Percentiles rank a stretch among this genome's conserved stretches.
These are phyloP conservation scores for Sorex araneus DNA, from an alignment of 2,113 vertebrate species.

Conservation along the genomic window DNA sequence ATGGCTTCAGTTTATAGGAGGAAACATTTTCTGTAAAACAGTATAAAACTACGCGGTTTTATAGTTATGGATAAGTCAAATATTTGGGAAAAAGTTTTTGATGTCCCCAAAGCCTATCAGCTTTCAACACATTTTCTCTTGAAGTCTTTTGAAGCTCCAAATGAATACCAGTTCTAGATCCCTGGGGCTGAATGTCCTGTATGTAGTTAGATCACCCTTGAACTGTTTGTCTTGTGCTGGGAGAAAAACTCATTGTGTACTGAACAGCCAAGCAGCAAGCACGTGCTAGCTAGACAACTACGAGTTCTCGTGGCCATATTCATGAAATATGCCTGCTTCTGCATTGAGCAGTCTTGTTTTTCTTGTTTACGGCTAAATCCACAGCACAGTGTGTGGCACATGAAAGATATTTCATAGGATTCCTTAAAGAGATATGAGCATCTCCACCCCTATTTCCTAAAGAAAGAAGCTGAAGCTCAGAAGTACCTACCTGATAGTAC, in stretches of 20 bases:
- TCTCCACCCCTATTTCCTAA: neutral
- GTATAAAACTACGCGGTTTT: neutral
- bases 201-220: neutral
- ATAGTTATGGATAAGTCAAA: neutral
- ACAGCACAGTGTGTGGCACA: neutral
- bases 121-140: constrained; percentile 64
- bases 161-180: constrained; percentile 48
- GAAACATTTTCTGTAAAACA: constrained; percentile 33
- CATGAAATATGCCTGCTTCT: neutral
- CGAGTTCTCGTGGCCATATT: neutral
- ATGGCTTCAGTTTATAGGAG: constrained; percentile 33
- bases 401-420: neutral
- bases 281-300: too few species aligned
- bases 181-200: neutral
- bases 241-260: neutral
- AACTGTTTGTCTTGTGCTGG: neutral
- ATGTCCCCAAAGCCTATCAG: constrained; percentile 20
- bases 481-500: neutral
- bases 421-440: too few species aligned
- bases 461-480: neutral
- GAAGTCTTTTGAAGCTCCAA: constrained; percentile 59
- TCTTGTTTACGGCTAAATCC: neutral
- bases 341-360: neutral
- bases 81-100: neutral
- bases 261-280: neutral